Base-by-base conservation (phyloP, 2,797 vertebrate species). In the Lepidocolaptes lacrymiger region DNA sequence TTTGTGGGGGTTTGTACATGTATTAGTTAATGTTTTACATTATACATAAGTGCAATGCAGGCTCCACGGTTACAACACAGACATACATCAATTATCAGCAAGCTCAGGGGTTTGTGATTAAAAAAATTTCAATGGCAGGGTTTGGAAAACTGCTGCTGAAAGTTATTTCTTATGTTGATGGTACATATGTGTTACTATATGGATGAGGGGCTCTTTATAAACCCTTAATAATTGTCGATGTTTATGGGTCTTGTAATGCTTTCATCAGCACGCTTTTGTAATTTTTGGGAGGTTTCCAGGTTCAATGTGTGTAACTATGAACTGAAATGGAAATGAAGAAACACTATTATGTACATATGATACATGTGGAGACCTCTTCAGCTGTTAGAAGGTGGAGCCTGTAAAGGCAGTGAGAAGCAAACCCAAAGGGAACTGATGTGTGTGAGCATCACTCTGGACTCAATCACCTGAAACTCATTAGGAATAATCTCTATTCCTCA, bases 1-100 rank as follows among this genome's bases (percentile, higher is more conserved):
- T 28, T 55, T 30, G 28, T 34, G 37, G 11, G 66, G 39, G 6
- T 34, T 62, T 93, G 49, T 36, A 32, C 44, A 51, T 72, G 10
- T 36, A 11, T 71, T 72, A 64, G 26, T 22, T 39, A n/a, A 64
- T 17, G 7, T 67, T 82, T 87, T 56, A 56, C 21, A 12, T 13
- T 34, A 19, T 32, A 22, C 2, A 0, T 5, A 3, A 6, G 16
- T 77, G 14, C 37, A 26, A 3, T n/a, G 6, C 58, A 66, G 24
- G 10, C 64, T 83, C 26, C 19, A 7, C 19, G 11, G 26, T 59
- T 52, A 8, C 8, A 69, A 37, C 18, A 55, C 5, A 76, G n/a
- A 10, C 17, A 3, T 32, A 4, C 28, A 3, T 16, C 28, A 93
- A 4, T 59, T 59, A 71, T 62, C 44, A 41, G n/a, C 32, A 82